Percentiles rank a stretch among this genome's conserved stretches.
Conservation (phyloP, 2,113 vertebrate species). For the Tychaedon coryphoeus region DNA sequence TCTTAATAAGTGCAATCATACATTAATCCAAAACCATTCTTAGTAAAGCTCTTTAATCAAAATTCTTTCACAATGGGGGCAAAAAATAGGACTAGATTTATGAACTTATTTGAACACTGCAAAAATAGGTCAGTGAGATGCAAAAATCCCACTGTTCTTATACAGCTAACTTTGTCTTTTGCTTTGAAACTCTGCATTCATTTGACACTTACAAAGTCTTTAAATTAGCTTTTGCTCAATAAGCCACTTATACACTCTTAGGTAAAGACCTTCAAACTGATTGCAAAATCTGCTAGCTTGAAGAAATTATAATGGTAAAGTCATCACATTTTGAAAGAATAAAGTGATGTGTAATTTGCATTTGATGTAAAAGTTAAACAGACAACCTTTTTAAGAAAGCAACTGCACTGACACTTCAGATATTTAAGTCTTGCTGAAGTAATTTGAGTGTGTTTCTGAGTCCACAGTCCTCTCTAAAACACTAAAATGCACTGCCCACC, state of each 20-base stretch:
- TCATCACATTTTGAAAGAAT: background rate
- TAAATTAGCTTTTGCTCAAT: background rate
- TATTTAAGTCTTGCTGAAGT: background rate
- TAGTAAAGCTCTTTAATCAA: conserved; percentile 31
- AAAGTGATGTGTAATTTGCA: background rate
- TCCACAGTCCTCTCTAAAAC: background rate
- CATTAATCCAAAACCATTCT: conserved; percentile 23
- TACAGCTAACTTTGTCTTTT: background rate
- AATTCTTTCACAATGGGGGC: background rate
- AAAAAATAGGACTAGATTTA: conserved; percentile 23
- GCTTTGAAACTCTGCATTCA: background rate
- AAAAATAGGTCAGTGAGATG: conserved; percentile 41
- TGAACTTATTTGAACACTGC: conserved; percentile 20
- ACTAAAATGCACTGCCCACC: background rate
- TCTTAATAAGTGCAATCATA: conserved; percentile 24
- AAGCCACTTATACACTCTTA: background rate
- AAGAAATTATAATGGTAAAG: background rate
- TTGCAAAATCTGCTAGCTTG: background rate
- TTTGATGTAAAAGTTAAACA: background rate
- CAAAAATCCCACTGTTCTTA: background rate
- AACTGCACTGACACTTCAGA: background rate
- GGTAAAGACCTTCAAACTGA: background rate
- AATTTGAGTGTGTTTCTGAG: background rate
- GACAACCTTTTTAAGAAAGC: background rate
- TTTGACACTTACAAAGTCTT: background rate